These are phyloP conservation scores for honey bee (Apis mellifera) DNA, from an alignment of 1,140 invertebrate genomes.

Conservation along the genomic window Amel_HAv3.1 CM009931.2:10339001-10339500, in stretches of 20 bases:
- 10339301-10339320: conserved; percentile 75
- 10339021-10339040: no score
- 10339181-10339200: not conserved
- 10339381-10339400: not conserved
- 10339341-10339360: conserved; percentile 54
- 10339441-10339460: not conserved
- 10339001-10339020: no score
- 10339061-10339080: no score
- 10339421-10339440: no score
- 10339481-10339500: not conserved
- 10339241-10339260: conserved; percentile 1
- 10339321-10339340: conserved; percentile 75
- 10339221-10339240: not conserved
- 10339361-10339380: conserved; percentile 32
- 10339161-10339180: no score
- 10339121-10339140: no score
- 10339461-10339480: not conserved
- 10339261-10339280: conserved; percentile 68
- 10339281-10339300: conserved; percentile 67
- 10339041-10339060: no score
- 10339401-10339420: no score
- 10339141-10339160: not conserved
- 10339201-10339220: not conserved
- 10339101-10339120: no score
- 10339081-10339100: no score